Base-by-base conservation (phyloP, 2,888 invertebrate genomes). In the Lithophane semibrunnea region DNA sequence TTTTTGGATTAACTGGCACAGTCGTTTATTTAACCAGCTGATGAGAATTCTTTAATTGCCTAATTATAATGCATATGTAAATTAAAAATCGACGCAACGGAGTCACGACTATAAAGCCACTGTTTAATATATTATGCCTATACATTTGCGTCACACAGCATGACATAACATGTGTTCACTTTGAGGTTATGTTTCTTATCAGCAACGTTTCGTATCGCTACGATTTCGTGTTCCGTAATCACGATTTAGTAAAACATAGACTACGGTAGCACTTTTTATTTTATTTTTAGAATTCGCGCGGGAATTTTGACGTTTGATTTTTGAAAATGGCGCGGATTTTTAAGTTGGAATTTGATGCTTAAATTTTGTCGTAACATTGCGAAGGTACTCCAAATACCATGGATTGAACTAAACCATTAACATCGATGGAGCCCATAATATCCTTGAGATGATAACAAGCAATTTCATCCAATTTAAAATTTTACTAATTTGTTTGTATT, bases 151-250 rank as follows among this genome's bases (percentile, higher is more conserved):
- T 82, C 77, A 77, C 37, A 74, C 47, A 16, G 77, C 78, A 37
- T 81, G 79, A 88, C 58, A 79, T 73, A 81, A 86, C 88, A 88
- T 84, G 88, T 88, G 88, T 80, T 73, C 49, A 66, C 75, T 88
- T 88, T 89, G 81, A 88, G 88, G 88, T 88, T 88, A 88, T 78
- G 79, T 82, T n/a, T 52, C 18, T 78, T 88, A 87, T 86, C 88
- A 73, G 66, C 21, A 52, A 68, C 61, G 65, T 73, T 66, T 70
- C 52, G 29, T 72, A 71, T 77, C 70, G 65, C 18, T 72, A 58
- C 58, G 58, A 73, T 83, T 80, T 73, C 13, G 54, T 68, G 44
- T 64, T 75, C 73, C 54, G 75, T 75, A 79, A 82, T 73, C 79
- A 61, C 76, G 63, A 70, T 70, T 52, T 70, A 52, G 58, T 60